Conservation (phyloP, 2,888 invertebrate genomes). For the Labia minor region DNA sequence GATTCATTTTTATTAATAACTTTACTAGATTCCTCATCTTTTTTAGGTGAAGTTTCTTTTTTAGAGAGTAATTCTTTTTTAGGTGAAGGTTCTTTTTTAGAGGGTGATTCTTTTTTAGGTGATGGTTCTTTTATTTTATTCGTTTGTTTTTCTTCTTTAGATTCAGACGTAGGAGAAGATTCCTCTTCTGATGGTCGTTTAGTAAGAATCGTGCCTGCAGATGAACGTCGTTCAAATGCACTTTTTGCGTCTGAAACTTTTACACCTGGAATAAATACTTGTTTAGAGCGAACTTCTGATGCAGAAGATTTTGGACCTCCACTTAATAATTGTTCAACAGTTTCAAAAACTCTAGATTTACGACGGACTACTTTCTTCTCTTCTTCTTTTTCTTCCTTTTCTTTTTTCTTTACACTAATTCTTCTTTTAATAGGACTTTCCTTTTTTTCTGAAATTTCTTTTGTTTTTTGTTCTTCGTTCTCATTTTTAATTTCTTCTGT, state of each 20-base stretch:
- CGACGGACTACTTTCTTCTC: conserved; percentile 21
- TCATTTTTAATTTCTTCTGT: conserved; percentile 22
- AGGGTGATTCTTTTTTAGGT: conserved; percentile 33
- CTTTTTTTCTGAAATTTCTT: conserved; percentile 23
- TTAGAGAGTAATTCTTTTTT: conserved; percentile 22
- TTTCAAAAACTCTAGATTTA: background rate
- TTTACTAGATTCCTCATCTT: conserved; percentile 27
- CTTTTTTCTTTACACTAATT: conserved; percentile 20
- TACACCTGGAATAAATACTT: conserved; percentile 62
- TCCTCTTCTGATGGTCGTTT: conserved; percentile 17
- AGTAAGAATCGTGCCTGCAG: conserved; percentile 19
- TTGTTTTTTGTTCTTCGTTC: conserved; percentile 24
- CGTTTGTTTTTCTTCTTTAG: conserved; percentile 16
- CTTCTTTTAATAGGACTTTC: conserved; percentile 19
- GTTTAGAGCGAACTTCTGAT: conserved; percentile 26
- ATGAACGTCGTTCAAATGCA: conserved; percentile 59
- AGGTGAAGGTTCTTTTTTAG: conserved; percentile 1
- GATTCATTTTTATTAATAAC: conserved; percentile 35
- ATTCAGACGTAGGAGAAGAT: conserved; percentile 14
- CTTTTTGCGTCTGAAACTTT: conserved; percentile 79
- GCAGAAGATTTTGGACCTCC: conserved; percentile 21
- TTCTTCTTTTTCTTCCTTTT: conserved; percentile 23
- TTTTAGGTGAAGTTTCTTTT: conserved; percentile 21
- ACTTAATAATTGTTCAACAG: background rate
- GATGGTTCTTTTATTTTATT: conserved; percentile 37